Percentiles rank a stretch among this genome's conserved stretches.
Conservation (phyloP, 2,797 vertebrate species). For the Alcedo atthis region DNA sequence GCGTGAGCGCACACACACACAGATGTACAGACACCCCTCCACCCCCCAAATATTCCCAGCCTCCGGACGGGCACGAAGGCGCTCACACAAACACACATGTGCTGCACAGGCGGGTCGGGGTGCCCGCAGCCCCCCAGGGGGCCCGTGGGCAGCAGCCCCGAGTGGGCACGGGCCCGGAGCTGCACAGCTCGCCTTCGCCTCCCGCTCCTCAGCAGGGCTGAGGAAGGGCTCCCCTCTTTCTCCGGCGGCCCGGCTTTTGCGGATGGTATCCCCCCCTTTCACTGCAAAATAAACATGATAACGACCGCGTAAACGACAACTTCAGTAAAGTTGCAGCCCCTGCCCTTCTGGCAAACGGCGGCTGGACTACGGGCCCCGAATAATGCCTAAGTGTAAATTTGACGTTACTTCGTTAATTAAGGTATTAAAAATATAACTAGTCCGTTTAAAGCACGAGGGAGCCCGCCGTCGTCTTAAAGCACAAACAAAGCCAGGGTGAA, state of each 20-base stretch:
- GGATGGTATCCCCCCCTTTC: background rate
- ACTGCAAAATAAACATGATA: background rate
- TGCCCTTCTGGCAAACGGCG: background rate
- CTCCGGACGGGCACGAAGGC: background rate
- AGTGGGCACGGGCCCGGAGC: background rate
- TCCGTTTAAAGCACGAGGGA: conserved; percentile 76
- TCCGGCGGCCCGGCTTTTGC: background rate
- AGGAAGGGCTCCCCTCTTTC: background rate
- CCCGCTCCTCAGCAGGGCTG: background rate
- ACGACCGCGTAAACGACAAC: background rate
- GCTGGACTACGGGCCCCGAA: background rate
- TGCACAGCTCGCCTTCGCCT: background rate
- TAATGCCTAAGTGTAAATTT: conserved; percentile 65
- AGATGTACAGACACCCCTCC: background rate
- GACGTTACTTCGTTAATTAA: conserved; percentile 73
- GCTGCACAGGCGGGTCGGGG: background rate
- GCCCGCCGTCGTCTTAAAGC: conserved; percentile 83
- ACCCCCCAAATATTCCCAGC: background rate
- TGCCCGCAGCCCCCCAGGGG: background rate
- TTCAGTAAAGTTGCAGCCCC: background rate
- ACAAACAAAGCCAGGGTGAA: conserved; percentile 80
- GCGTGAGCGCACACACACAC: conserved; percentile 53
- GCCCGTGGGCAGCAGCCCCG: background rate
- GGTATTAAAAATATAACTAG: conserved; percentile 80
- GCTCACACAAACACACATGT: background rate